Evolutionary conservation across 2,888 invertebrate genomes (phyloP), one percentile per base, ranked within the genome.

Genomic region (Drosophila atroscutellata): DNA sequence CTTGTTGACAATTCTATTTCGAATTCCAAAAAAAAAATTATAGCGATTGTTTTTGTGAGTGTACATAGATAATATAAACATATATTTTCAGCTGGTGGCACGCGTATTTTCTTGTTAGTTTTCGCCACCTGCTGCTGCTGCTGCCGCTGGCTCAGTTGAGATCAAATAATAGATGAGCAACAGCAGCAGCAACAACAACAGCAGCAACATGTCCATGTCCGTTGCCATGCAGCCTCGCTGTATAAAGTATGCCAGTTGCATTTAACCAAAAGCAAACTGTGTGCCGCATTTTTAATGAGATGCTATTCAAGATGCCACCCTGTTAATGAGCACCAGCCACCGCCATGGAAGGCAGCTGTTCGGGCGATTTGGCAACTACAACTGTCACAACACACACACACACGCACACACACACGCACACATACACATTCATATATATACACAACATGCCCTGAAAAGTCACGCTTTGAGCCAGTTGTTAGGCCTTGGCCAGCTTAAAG

Each of bases 211-310:
- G 50, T 30, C 50, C 51, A 32, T n/a, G 51, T 45, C 45, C 45
- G 24, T 45, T 45, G 15, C 24, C n/a, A 15, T n/a, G 37, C 36
- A 39, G 20, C 26, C 51, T 47, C 24, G 30, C 62, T 28, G 24
- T 30, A 45, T 45, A 45, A 45, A 34, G 54, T 54, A 15, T 42
- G 61, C 49, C 56, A 66, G 47, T 58, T 68, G 68, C 67, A 68
- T 68, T 68, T 67, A 57, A 58, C 68, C 68, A 58, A 68, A 57
- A 57, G 69, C 69, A 45, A 70, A 55, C 59, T 60, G 69, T 60
- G 63, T 65, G 74, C 63, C 70, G 75, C 75, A 78, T 77, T 77
- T 87, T 85, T 85, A 85, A 85, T 85, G 85, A 85, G 85, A 81
- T 70, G 65, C 83, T 73, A 79, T 85, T 81, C 75, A 85, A 63